Conservation (phyloP, 2,888 invertebrate species). For the Crocallis elinguaria region DNA sequence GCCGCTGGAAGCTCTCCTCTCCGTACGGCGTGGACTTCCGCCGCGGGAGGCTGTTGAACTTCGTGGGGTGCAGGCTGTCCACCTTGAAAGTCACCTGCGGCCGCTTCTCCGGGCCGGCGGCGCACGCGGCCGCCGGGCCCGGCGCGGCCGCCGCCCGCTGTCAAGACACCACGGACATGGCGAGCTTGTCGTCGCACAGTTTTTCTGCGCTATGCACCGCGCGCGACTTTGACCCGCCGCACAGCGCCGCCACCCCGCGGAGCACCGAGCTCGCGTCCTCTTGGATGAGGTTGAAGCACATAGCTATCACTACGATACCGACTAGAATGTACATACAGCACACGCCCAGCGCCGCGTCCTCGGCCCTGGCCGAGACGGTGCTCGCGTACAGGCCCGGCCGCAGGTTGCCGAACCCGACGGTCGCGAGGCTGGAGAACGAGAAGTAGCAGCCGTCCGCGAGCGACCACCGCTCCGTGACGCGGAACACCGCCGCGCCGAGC, state of each 20-base stretch:
- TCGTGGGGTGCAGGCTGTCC: constrained; percentile 71
- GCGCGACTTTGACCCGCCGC: constrained; percentile 57
- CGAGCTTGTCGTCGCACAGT: constrained; percentile 76
- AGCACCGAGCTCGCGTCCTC: constrained; percentile 86
- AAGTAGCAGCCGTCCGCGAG: constrained; percentile 94
- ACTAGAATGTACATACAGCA: constrained; percentile 93
- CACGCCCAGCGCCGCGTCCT: constrained; percentile 89
- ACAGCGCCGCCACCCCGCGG: constrained; percentile 53
- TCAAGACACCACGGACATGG: constrained; percentile 84
- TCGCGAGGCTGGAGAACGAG: constrained; percentile 91
- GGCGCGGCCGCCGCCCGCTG: constrained; percentile 73
- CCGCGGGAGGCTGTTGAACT: constrained; percentile 85
- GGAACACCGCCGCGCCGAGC: constrained; percentile 95
- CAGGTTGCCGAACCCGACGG: constrained; percentile 93
- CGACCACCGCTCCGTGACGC: constrained; percentile 95
- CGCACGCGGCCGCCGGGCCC: constrained; percentile 60
- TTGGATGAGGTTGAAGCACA: constrained; percentile 94
- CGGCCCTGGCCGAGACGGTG: constrained; percentile 72
- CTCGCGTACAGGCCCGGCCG: constrained; percentile 87
- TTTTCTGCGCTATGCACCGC: constrained; percentile 77
- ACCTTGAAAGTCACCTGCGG: constrained; percentile 67
- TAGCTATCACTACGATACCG: constrained; percentile 93
- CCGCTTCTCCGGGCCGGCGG: constrained; percentile 36
- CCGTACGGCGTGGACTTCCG: constrained; percentile 64
- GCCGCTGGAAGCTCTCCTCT: constrained; percentile 78